These are phyloP conservation scores for Equus przewalskii DNA, from an alignment of 2,113 vertebrate species.

Conservation along the genomic window DNA sequence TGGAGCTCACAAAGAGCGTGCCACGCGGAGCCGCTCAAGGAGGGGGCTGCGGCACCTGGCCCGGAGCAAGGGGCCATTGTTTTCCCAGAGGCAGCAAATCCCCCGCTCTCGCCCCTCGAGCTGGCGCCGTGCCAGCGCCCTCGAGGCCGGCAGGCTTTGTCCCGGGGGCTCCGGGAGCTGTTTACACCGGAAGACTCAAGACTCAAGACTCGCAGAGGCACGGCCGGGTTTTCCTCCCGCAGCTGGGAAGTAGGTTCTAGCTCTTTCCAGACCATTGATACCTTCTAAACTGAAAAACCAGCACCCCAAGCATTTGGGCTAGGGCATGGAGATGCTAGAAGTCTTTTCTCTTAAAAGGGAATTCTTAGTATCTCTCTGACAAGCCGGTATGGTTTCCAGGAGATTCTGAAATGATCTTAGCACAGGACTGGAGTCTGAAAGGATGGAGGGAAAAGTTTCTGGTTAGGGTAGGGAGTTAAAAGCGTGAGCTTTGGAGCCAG, in stretches of 20 bases:
- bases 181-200: not conserved
- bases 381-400: not conserved
- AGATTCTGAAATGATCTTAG: conserved; percentile 31
- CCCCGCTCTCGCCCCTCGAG: not conserved
- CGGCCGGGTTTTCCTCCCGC: not conserved
- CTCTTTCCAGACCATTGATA: not conserved
- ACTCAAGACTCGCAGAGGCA: not conserved
- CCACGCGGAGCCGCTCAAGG: not conserved
- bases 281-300: not conserved
- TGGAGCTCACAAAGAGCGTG: not conserved
- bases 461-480: not conserved
- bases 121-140: not conserved
- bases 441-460: not conserved
- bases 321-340: not conserved
- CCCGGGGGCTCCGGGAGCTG: not conserved
- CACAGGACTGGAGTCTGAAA: not conserved
- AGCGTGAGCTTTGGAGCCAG: not conserved
- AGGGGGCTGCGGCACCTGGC: not conserved
- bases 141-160: not conserved
- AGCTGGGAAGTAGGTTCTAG: not conserved
- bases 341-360: not conserved
- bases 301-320: not conserved
- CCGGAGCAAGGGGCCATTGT: not conserved
- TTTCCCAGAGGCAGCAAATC: not conserved
- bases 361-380: not conserved